Evolutionary conservation across 2,113 vertebrate genomes (phyloP).

Genomic region (Dasyornis broadbenti): DNA sequence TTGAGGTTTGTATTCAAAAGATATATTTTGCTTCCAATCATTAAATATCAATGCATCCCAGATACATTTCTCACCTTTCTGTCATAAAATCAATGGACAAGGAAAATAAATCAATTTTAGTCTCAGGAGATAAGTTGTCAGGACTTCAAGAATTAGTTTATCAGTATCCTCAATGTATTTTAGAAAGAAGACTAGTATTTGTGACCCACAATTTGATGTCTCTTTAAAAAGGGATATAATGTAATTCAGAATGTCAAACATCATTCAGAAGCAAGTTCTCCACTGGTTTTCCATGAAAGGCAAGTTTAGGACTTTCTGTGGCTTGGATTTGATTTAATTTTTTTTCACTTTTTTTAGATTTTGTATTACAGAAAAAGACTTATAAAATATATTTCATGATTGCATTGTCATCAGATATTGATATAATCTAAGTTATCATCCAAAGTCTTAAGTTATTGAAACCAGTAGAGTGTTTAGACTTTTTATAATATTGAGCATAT

Average conservation of each 20-base stretch:
- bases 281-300: neutral
- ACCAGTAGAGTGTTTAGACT: neutral
- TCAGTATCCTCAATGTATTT: neutral
- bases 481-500: neutral
- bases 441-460: neutral
- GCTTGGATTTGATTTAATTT: neutral
- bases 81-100: neutral
- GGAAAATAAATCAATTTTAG: neutral
- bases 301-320: neutral
- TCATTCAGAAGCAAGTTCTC: neutral
- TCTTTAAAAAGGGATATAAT: neutral
- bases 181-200: neutral
- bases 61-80: neutral
- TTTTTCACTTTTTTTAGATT: neutral
- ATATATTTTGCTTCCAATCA: neutral
- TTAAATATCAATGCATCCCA: neutral
- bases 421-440: neutral
- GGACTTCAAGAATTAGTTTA: neutral
- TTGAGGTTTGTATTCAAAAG: neutral
- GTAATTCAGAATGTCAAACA: neutral
- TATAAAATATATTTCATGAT: neutral
- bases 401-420: neutral
- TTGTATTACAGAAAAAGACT: neutral
- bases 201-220: neutral
- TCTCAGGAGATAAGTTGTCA: neutral